Conservation (phyloP, 2,888 invertebrate species). For the Tridacna crocea region DNA sequence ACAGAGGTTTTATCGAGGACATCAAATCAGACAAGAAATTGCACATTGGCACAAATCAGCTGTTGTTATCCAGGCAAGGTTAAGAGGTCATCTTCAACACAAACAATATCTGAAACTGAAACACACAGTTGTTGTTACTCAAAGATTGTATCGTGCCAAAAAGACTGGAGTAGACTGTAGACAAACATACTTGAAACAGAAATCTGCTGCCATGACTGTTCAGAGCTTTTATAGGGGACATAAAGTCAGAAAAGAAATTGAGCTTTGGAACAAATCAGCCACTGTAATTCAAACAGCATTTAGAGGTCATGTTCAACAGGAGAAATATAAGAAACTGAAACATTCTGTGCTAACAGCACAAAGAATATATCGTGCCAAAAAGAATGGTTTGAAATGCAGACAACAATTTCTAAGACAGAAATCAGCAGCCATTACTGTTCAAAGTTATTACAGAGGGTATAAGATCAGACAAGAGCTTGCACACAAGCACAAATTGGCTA, state of each 20-base stretch:
- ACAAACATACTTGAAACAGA: slow-evolving; percentile 45
- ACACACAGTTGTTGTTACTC: slow-evolving; percentile 54
- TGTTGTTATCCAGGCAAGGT: slow-evolving; percentile 63
- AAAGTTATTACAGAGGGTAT: slow-evolving; percentile 51
- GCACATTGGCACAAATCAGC: slow-evolving; percentile 44
- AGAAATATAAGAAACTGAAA: slow-evolving; percentile 40
- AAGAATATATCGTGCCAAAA: slow-evolving; percentile 45
- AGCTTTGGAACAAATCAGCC: slow-evolving; percentile 39
- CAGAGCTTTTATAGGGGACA: slow-evolving; percentile 60
- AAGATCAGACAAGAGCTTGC: slow-evolving; percentile 37
- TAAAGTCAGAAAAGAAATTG: slow-evolving; percentile 35
- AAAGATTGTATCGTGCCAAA: slow-evolving; percentile 54
- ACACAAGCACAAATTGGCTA: slow-evolving; percentile 43
- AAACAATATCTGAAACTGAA: slow-evolving; percentile 38
- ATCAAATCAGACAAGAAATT: slow-evolving; percentile 39
- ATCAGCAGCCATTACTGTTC: slow-evolving; percentile 59
- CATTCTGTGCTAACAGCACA: slow-evolving; percentile 60
- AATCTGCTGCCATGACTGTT: slow-evolving; percentile 62
- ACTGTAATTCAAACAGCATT: slow-evolving; percentile 54
- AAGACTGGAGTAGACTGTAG: slow-evolving; percentile 17
- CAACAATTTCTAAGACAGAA: slow-evolving; percentile 40
- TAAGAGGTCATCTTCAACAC: slow-evolving; percentile 27
- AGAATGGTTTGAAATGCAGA: slow-evolving; percentile 1
- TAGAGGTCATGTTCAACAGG: slow-evolving; percentile 24
- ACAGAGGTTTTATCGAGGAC: slow-evolving; percentile 59